phyloP scores from a whole-genome alignment of 2,888 invertebrate species.

The Athetis lepigone region DNA sequence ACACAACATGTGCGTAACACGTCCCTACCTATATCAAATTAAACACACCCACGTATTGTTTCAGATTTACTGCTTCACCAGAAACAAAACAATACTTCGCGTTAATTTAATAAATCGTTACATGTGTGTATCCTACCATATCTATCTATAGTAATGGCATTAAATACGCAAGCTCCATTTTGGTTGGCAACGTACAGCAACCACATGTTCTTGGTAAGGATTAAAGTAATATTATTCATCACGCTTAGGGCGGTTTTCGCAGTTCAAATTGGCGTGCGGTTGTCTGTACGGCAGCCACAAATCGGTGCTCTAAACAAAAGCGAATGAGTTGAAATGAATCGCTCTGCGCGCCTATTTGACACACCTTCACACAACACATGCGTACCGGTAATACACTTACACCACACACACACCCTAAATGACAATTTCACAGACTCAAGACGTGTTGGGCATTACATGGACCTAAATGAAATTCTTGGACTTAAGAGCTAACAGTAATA shows the following conservation, averaged over 20 bases:
- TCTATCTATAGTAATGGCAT: conserved; percentile 1
- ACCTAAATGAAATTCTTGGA: no score
- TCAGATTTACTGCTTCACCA: conserved; percentile 12
- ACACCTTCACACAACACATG: no score
- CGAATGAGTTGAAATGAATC: not conserved
- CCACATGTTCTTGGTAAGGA: not conserved
- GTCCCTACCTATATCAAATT: not conserved
- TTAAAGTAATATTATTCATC: not conserved
- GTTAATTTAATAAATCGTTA: conserved; percentile 21
- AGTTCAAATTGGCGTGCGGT: not conserved
- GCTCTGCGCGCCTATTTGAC: conserved; percentile 16
- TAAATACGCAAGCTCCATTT: conserved; percentile 5
- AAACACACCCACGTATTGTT: not conserved
- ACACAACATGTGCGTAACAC: not conserved
- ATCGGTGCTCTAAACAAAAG: conserved; percentile 4
- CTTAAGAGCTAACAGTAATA: no score
- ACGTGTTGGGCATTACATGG: no score
- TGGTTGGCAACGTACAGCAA: not conserved
- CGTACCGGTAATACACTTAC: no score
- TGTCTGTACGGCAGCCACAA: not conserved
- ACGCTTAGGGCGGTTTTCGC: not conserved
- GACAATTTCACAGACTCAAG: no score
- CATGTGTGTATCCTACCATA: not conserved
- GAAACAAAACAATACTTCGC: conserved; percentile 17
- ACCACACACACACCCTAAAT: no score